Evolutionary conservation across 2,888 invertebrate species (phyloP), one percentile per base, ranked within the genome.

Genomic region (Nipponacmea schrenckii): DNA sequence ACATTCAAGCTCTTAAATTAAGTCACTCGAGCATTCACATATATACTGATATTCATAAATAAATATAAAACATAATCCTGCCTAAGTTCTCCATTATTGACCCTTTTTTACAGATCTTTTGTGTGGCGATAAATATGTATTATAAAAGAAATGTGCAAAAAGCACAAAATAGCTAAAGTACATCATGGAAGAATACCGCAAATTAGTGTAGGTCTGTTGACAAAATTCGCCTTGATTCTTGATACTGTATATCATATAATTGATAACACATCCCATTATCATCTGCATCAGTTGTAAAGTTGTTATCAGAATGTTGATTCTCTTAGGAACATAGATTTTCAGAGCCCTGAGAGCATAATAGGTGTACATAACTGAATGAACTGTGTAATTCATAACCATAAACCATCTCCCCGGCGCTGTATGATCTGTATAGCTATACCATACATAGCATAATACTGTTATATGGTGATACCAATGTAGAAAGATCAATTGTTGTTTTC

Each of bases 181-280:
- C 89, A 89, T 89, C 20, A 84, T 67, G 56, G 86, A 79, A 20
- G 85, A 85, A 72, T 83, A 88, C 67, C 80, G 81, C 69, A 90
- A 83, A 81, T 90, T 91, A 68, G 87, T 87, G 77, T 84, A 87
- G 3, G 88, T 88, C 73, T 89, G 88, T 68, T 89, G 86, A 77
- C 91, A 91, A 69, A 81, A 78, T 50, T 86, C 86, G 8, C 85
- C 85, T 72, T 79, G 67, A 44, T 78, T 79, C 69, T 87, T 83
- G 26, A 83, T 74, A 26, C 79, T 74, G 74, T 86, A 87, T 1
- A 96, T 95, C 93, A 94, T 95, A 74, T 96, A 90, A 90, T 97
- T 97, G 86, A 97, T 94, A 66, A 92, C 92, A 90, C 95, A 95
- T n/a, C 98, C 98, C 77, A 96, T 92, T 67, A 97, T 92, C 97